Evolutionary conservation across 2,797 vertebrate species (phyloP).

Genomic region (Peromyscus eremicus): DNA sequence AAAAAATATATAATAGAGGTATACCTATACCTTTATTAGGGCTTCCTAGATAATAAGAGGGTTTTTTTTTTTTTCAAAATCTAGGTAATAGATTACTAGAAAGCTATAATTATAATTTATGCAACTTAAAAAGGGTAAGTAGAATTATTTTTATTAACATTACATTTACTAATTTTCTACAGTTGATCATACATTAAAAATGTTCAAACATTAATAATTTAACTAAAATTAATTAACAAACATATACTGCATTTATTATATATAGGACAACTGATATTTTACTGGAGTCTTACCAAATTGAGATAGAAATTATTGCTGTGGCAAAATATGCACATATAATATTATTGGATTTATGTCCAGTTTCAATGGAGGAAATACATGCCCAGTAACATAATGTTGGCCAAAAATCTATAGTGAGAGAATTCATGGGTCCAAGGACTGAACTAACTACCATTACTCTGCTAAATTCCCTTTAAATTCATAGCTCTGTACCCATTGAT

Average conservation of each 20-base stretch:
- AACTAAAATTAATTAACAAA: slow-evolving; percentile 19
- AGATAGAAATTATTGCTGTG: background rate
- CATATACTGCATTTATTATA: background rate
- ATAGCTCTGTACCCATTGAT: background rate
- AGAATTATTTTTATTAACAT: slow-evolving; percentile 34
- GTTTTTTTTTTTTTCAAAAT: background rate
- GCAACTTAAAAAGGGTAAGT: background rate
- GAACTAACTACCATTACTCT: background rate
- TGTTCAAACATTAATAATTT: background rate
- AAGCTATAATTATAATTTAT: background rate
- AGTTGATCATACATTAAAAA: background rate
- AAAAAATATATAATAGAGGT: background rate
- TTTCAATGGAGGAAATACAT: background rate
- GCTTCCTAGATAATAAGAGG: background rate
- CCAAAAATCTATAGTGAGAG: background rate
- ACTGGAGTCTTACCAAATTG: background rate
- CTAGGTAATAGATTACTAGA: background rate
- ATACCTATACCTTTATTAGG: background rate
- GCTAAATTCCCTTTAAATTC: background rate
- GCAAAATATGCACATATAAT: background rate
- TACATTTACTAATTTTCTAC: background rate
- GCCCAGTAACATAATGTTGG: background rate
- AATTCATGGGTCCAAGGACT: background rate
- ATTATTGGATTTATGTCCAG: background rate
- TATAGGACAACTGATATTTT: background rate